Conservation (phyloP, 2,113 vertebrate genomes). For the Etheostoma spectabile region DNA sequence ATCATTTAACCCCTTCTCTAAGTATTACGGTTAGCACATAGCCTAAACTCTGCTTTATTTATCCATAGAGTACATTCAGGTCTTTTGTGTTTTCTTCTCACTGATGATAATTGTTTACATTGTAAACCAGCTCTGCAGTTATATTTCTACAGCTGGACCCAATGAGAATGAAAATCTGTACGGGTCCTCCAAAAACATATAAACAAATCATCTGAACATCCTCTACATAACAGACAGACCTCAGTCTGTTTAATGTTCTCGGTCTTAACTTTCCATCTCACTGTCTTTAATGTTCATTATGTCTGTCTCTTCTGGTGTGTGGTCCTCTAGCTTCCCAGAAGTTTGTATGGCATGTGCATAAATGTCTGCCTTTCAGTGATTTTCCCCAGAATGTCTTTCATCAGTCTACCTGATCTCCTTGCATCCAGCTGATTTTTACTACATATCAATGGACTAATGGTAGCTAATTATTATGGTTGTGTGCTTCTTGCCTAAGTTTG, state of each 20-base stretch:
- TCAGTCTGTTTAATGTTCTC: conserved; percentile 23
- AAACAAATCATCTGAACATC: conserved; percentile 32
- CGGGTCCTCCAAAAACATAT: conserved; percentile 23
- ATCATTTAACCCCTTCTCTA: neutral
- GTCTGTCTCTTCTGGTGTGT: neutral
- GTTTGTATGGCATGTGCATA: neutral
- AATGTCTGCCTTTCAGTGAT: neutral
- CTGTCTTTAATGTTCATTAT: conserved; percentile 13
- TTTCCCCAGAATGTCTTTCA: neutral
- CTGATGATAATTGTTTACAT: too few species aligned
- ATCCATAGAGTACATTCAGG: neutral
- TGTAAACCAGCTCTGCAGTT: too few species aligned
- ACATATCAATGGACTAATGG: neutral
- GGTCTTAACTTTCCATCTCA: neutral
- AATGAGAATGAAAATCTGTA: neutral
- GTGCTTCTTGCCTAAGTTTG: neutral
- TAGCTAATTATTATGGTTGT: neutral
- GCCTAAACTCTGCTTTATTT: neutral
- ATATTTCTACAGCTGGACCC: neutral
- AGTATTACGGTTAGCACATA: neutral
- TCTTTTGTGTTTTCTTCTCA: too few species aligned
- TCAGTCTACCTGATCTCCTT: neutral
- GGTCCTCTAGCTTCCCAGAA: neutral
- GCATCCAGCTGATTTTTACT: neutral
- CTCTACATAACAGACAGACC: conserved; percentile 9